These are phyloP conservation scores for Heliornis fulica DNA, from an alignment of 2,113 vertebrate species.

Conservation along the genomic window DNA sequence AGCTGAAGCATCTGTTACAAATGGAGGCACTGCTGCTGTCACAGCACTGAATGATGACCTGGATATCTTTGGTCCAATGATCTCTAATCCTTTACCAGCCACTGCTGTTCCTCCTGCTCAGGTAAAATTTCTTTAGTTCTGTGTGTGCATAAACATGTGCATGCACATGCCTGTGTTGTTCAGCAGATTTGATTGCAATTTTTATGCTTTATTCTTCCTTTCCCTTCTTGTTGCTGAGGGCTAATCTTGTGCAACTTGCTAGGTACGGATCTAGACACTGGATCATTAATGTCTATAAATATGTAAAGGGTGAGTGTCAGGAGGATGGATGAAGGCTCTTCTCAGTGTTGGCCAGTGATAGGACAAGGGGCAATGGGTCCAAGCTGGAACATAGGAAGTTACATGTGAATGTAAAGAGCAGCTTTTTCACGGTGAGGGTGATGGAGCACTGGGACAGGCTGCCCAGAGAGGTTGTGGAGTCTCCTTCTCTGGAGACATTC, in stretches of 20 bases:
- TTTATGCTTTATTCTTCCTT: not conserved
- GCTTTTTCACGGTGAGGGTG: too few species aligned
- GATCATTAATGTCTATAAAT: too few species aligned
- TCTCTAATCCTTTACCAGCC: slow-evolving; percentile 92
- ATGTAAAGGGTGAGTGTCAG: too few species aligned
- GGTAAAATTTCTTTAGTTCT: slow-evolving; percentile 51
- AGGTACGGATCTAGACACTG: not conserved
- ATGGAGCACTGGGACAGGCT: too few species aligned
- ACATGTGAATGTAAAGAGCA: too few species aligned
- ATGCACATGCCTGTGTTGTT: fast-evolving
- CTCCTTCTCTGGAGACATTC: too few species aligned
- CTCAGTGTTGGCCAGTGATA: too few species aligned
- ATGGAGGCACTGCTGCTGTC: slow-evolving; percentile 68
- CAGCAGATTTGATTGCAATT: not conserved
- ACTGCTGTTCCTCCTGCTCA: slow-evolving; percentile 69
- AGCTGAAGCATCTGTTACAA: slow-evolving; percentile 75
- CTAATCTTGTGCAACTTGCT: not conserved
- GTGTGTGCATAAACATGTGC: not conserved
- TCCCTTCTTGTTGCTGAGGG: not conserved
- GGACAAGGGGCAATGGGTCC: too few species aligned
- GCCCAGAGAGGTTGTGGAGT: too few species aligned
- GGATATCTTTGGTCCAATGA: slow-evolving; percentile 98
- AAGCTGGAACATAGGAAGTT: too few species aligned
- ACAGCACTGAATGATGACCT: slow-evolving; percentile 84
- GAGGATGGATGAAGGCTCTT: too few species aligned